Evolutionary conservation across 2,113 vertebrate genomes (phyloP).

Genomic region (Eubucco bourcierii): DNA sequence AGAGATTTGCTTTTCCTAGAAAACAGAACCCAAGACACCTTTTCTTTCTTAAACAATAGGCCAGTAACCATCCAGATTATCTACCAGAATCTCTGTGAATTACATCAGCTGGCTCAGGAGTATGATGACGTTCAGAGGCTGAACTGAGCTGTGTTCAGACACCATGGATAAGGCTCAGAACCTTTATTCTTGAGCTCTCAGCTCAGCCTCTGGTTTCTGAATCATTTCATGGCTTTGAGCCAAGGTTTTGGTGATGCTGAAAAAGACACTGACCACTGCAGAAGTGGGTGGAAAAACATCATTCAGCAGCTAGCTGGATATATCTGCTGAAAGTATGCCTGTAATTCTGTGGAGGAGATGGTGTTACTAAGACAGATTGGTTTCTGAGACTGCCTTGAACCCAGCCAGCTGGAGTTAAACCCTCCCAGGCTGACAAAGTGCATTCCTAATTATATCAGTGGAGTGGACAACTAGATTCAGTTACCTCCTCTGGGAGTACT

Average conservation of each 20-base stretch:
- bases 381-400: conserved; percentile 46
- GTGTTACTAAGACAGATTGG: conserved; percentile 58
- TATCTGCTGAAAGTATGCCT: conserved; percentile 48
- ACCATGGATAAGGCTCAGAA: neutral
- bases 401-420: conserved; percentile 64
- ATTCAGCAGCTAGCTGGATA: neutral
- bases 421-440: conserved; percentile 47
- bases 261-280: conserved; percentile 11
- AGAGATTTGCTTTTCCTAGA: neutral
- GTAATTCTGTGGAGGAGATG: conserved; percentile 55
- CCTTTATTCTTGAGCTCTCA: neutral
- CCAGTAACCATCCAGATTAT: neutral
- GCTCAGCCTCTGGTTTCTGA: conserved; percentile 11
- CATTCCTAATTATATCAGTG: conserved; percentile 50
- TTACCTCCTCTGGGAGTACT: conserved; percentile 39
- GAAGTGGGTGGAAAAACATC: conserved; percentile 23
- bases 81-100: neutral
- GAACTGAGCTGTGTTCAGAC: neutral
- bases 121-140: neutral
- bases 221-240: neutral
- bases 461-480: conserved; percentile 39
- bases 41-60: neutral
- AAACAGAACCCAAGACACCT: neutral
- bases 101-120: neutral
- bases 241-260: neutral